Conservation (phyloP, 2,113 vertebrate genomes). For the Corydoras sp. region DNA sequence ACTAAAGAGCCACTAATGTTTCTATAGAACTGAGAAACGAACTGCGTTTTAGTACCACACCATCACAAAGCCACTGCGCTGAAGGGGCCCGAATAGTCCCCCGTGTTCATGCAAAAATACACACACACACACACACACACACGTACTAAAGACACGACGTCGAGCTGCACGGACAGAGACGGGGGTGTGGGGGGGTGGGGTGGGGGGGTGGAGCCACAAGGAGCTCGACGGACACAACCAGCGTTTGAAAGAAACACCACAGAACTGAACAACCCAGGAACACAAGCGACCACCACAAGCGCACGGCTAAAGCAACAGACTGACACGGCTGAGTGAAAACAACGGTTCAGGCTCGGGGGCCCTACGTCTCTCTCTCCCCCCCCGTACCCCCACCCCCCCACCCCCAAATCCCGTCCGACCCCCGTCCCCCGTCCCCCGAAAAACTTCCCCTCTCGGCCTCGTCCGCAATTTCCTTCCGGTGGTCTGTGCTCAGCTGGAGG, state of each 20-base stretch:
- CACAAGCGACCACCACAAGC: conserved; percentile 79
- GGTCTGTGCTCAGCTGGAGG: neutral
- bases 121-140: conserved; percentile 61
- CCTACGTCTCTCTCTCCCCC: neutral
- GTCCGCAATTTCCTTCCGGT: conserved; percentile 52
- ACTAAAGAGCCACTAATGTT: neutral
- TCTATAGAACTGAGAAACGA: neutral
- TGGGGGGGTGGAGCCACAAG: conserved; percentile 70
- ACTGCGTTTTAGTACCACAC: conserved; percentile 34
- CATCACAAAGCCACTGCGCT: conserved; percentile 51
- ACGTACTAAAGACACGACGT: conserved; percentile 61
- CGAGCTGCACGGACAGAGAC: conserved; percentile 55
- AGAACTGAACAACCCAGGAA: conserved; percentile 72
- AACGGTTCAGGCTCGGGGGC: conserved; percentile 71
- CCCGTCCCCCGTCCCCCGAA: conserved; percentile 27
- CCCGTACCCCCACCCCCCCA: no score
- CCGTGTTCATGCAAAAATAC: conserved; percentile 75
- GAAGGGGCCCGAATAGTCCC: neutral
- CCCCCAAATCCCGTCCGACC: no score
- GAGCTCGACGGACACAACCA: conserved; percentile 80
- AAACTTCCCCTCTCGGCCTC: conserved; percentile 40
- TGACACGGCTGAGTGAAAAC: conserved; percentile 86
- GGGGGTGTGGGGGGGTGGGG: neutral
- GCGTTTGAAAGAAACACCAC: conserved; percentile 73
- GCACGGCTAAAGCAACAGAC: conserved; percentile 74